Conservation (phyloP, 2,113 vertebrate genomes). For the Passer domesticus region DNA sequence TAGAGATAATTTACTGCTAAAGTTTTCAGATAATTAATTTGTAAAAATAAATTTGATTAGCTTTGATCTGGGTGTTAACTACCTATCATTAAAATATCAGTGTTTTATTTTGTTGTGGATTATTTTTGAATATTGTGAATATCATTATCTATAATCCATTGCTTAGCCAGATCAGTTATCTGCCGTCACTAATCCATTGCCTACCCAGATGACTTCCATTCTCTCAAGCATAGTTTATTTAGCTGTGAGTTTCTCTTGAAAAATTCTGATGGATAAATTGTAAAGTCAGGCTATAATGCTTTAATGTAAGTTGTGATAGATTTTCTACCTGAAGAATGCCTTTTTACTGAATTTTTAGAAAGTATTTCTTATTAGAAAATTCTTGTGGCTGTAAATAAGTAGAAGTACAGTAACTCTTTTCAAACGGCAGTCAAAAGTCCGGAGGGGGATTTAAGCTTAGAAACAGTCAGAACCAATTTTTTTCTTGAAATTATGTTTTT, state of each 20-base stretch:
- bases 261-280: background rate
- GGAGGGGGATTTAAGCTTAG: background rate
- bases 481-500: background rate
- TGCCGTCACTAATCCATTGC: background rate
- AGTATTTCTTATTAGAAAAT: background rate
- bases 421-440: background rate
- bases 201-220: background rate
- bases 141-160: background rate
- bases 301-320: background rate
- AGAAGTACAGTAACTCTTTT: background rate
- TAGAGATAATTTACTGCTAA: background rate
- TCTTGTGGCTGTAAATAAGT: background rate
- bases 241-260: background rate
- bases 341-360: background rate
- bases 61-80: constrained; percentile 7
- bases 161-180: background rate
- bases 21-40: constrained; percentile 38
- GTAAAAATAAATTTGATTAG: constrained; percentile 23
- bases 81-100: background rate
- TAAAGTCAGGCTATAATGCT: background rate
- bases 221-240: background rate
- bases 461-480: background rate
- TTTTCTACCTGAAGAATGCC: background rate
- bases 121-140: background rate
- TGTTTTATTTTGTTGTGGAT: background rate